Base-by-base conservation (phyloP, 2,888 invertebrate species). In the Drosophila greeni region DNA sequence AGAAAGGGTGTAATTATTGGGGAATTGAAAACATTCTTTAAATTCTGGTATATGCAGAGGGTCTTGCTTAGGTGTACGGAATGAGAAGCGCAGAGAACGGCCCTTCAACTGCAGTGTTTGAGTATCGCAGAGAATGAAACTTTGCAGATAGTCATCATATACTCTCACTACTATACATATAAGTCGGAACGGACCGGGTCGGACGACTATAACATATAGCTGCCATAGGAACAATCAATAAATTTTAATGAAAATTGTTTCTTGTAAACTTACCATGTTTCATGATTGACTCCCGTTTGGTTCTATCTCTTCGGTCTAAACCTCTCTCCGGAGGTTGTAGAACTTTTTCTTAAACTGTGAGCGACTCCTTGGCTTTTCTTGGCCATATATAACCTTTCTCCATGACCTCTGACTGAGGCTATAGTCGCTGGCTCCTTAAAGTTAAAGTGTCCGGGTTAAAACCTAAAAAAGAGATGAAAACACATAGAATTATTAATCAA, bases 241-340 rank as follows among this genome's bases (percentile, higher is more conserved):
- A n/a, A n/a, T n/a, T n/a, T n/a, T n/a, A n/a, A n/a, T n/a, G n/a
- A n/a, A n/a, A n/a, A n/a, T n/a, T n/a, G n/a, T n/a, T n/a, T n/a
- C 20, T 20, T 20, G 20, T 4, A 3, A 34, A 34, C 60, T 18
- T 31, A 62, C 62, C 60, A 42, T 62, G 62, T 60, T 62, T 62
- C 62, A 61, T 61, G 61, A 42, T 59, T 61, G 34, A 42, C 20
- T 47, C 48, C 34, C 42, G 6, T 36, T 48, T 29, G 48, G 16
- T 40, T 18, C 29, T 12, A 20, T 14, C 36, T 31, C 12, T 34
- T 18, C 12, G 37, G 31, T 23, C 9, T 20, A 6, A 26, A 40
- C 33, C 40, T 18, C 39, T 18, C 14, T 16, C 26, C 24, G 53
- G 18, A 16, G 23, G 8, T 26, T 18, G 24, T 18, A 12, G 33